Percentiles rank a stretch among this genome's conserved stretches.
These are phyloP conservation scores for Drosophila seguyi DNA, from an alignment of 1,140 invertebrate species.

Conservation along the genomic window DNA sequence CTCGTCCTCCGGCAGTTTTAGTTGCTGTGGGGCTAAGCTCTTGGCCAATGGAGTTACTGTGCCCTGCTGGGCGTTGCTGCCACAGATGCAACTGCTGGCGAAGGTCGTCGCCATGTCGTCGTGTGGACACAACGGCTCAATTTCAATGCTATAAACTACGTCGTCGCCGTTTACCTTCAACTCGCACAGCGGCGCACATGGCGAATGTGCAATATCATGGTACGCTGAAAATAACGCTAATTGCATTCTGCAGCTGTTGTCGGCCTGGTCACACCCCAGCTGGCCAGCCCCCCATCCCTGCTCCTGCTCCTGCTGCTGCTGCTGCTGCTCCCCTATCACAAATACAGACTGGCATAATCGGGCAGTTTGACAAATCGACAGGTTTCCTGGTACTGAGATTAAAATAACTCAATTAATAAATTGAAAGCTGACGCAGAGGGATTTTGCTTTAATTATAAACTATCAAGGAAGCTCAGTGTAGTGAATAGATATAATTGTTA, in stretches of 20 bases:
- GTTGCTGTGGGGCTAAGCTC: slow-evolving; percentile 31
- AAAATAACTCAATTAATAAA: slow-evolving; percentile 37
- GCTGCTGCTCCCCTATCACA: slow-evolving; percentile 8
- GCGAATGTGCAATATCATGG: slow-evolving; percentile 74
- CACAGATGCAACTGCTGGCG: slow-evolving; percentile 39
- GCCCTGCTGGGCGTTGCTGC: slow-evolving; percentile 10
- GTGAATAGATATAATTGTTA: not conserved
- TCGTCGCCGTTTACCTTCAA: slow-evolving; percentile 73
- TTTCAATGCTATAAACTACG: slow-evolving; percentile 81
- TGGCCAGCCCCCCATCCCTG: slow-evolving; percentile 6
- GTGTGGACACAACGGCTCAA: slow-evolving; percentile 59
- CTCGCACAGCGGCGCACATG: slow-evolving; percentile 49
- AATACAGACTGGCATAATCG: slow-evolving; percentile 18
- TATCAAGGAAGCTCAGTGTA: not conserved
- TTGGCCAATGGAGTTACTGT: slow-evolving; percentile 38
- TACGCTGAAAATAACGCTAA: slow-evolving; percentile 76
- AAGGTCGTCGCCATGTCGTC: slow-evolving; percentile 46
- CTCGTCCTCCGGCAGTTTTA: slow-evolving; percentile 17
- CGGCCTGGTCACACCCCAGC: slow-evolving; percentile 34
- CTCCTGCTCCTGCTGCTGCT: too few relatives aligned
- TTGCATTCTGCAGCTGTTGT: slow-evolving; percentile 72
- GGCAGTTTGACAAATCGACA: slow-evolving; percentile 44
- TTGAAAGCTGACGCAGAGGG: slow-evolving; percentile 4
- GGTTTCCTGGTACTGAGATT: slow-evolving; percentile 39
- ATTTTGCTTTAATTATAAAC: slow-evolving; percentile 5